Conservation (phyloP, 2,888 invertebrate species). For the Creontiades dilutus region DNA sequence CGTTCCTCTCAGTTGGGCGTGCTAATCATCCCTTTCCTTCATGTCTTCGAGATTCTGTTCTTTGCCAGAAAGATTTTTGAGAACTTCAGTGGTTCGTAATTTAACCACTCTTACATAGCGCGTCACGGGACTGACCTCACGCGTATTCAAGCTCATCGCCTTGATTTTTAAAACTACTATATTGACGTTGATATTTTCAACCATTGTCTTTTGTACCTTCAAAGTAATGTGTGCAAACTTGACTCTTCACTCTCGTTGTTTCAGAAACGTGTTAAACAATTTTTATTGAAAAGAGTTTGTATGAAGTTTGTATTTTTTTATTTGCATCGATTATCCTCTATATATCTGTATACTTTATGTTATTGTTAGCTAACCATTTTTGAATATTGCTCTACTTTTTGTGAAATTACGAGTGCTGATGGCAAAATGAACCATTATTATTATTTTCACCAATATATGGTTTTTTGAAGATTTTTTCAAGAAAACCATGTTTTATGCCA, state of each 20-base stretch:
- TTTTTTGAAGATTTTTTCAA: too few species aligned
- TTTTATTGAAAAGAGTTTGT: not conserved
- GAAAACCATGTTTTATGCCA: too few species aligned
- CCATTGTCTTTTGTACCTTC: not conserved
- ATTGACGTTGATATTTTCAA: not conserved
- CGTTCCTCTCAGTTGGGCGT: not conserved
- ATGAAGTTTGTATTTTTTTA: not conserved
- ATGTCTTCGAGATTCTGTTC: not conserved
- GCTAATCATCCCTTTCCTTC: not conserved
- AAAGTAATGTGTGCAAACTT: not conserved
- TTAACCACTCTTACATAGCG: not conserved
- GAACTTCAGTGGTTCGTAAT: not conserved
- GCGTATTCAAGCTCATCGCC: not conserved
- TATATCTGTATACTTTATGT: too few species aligned
- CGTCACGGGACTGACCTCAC: conserved; percentile 3
- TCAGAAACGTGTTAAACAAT: not conserved
- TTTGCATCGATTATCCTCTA: too few species aligned
- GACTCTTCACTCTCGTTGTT: not conserved
- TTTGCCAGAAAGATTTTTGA: not conserved
- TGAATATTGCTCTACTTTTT: too few species aligned
- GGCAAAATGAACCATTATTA: too few species aligned
- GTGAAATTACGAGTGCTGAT: too few species aligned
- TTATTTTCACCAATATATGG: too few species aligned
- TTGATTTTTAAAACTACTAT: not conserved
- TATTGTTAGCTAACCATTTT: too few species aligned